These are phyloP conservation scores for Cepaea nemoralis DNA, from an alignment of 1,140 invertebrate species.

Conservation along the genomic window DNA sequence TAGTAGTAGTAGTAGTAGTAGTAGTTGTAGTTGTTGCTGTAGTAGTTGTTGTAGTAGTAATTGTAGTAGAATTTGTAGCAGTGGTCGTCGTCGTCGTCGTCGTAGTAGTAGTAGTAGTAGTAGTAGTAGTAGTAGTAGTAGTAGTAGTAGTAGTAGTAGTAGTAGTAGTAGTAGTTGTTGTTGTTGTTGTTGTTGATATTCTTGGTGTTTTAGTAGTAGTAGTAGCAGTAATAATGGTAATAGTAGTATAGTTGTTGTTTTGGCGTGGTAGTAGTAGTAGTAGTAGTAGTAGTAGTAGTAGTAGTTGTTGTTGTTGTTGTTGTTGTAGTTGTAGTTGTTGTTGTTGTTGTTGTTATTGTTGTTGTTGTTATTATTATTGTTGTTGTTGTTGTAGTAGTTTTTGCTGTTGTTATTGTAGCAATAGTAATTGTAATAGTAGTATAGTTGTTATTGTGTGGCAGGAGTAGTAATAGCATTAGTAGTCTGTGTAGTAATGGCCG, in stretches of 20 bases:
- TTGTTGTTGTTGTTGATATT: background rate
- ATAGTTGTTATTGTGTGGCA: slow-evolving; percentile 4
- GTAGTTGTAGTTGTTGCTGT: slow-evolving; percentile 1
- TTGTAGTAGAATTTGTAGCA: background rate
- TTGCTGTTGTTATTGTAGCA: slow-evolving; percentile 19
- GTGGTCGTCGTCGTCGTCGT: background rate
- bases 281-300: slow-evolving; percentile 6
- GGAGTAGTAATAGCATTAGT: too few species aligned
- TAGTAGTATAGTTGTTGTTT: too few species aligned
- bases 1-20: too few species aligned
- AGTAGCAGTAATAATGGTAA: background rate
- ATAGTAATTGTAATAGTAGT: background rate
- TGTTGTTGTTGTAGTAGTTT: slow-evolving; percentile 20
- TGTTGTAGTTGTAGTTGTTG: background rate
- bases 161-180: background rate
- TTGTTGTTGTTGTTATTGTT: background rate
- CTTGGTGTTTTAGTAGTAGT: background rate
- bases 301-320: background rate
- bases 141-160: background rate
- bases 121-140: background rate
- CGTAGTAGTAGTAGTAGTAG: background rate
- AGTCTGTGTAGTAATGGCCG: too few species aligned
- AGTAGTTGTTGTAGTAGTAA: background rate
- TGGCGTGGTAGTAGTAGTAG: slow-evolving; percentile 23
- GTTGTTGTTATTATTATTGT: background rate